These are phyloP conservation scores for Hypselothyrea guttata DNA, from an alignment of 2,888 invertebrate genomes.

Conservation along the genomic window DNA sequence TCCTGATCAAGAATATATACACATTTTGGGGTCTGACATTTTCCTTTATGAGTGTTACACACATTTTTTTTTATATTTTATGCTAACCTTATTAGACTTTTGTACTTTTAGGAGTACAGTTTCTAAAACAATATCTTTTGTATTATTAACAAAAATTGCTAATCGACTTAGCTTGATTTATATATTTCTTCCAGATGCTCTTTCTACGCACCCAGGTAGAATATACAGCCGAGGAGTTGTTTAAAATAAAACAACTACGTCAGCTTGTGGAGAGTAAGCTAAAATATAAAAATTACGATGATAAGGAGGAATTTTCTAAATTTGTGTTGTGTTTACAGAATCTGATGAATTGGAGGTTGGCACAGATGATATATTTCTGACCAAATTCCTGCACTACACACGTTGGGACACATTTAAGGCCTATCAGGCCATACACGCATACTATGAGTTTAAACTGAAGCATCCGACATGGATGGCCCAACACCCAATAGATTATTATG, in stretches of 20 bases:
- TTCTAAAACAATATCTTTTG: no score
- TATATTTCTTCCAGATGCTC: conserved; percentile 51
- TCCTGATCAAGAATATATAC: no score
- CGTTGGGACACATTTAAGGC: conserved; percentile 76
- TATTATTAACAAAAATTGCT: no score
- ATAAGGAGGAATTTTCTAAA: no score
- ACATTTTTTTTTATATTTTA: no score
- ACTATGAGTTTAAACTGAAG: conserved; percentile 76
- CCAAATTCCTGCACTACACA: conserved; percentile 71
- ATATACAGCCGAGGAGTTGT: conserved; percentile 57
- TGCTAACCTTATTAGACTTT: no score
- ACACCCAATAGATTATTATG: conserved; percentile 73
- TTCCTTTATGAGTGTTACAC: no score
- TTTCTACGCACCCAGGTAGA: conserved; percentile 55
- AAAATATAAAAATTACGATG: no score
- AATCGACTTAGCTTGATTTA: no score
- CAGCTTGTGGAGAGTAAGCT: conserved; percentile 67
- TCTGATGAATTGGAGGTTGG: conserved; percentile 69
- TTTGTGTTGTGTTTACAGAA: no score
- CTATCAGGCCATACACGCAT: conserved; percentile 67
- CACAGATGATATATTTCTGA: conserved; percentile 72
- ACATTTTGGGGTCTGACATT: no score
- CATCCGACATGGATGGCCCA: conserved; percentile 78
- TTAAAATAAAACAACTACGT: conserved; percentile 67
- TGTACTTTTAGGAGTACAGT: no score